phyloP scores from a whole-genome alignment of 1,140 invertebrate species.

The Branchinecta lynchi region DNA sequence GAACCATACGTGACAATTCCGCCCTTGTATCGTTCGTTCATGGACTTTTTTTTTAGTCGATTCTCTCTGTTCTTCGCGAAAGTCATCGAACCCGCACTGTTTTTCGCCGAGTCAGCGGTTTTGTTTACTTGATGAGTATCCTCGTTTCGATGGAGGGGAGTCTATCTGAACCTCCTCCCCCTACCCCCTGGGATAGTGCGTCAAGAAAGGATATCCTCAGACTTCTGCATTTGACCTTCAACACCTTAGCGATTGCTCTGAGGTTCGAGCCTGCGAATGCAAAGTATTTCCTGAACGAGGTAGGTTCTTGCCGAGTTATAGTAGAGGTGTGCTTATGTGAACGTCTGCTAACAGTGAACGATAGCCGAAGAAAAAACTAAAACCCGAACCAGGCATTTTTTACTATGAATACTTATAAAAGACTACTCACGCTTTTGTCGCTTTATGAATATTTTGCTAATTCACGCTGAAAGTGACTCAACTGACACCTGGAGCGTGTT shows the following conservation, averaged over 20 bases:
- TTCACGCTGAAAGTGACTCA: no score
- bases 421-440: no score
- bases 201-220: constrained; percentile 43
- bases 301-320: constrained; percentile 32
- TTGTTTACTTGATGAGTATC: constrained; percentile 92
- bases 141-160: constrained; percentile 81
- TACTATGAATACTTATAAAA: no score
- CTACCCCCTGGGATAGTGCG: constrained; percentile 33
- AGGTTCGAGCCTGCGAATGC: constrained; percentile 97
- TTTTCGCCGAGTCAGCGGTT: constrained; percentile 88
- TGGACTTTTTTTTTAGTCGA: constrained; percentile 37
- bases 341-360: constrained; percentile 19
- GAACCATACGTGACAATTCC: no score
- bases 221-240: constrained; percentile 76
- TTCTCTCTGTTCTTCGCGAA: constrained; percentile 73
- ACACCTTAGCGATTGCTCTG: constrained; percentile 92
- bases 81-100: constrained; percentile 89
- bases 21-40: no score
- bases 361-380: no score
- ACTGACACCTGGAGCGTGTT: no score
- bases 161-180: constrained; percentile 33
- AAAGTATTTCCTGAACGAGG: constrained; percentile 92
- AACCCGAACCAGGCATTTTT: no score
- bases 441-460: no score
- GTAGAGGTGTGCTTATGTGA: no score